A percentile compares a stretch with the other conserved stretches of the same genome.
These are phyloP conservation scores for Kryphioiulus occultus DNA, from an alignment of 2,888 invertebrate genomes.

Conservation along the genomic window DNA sequence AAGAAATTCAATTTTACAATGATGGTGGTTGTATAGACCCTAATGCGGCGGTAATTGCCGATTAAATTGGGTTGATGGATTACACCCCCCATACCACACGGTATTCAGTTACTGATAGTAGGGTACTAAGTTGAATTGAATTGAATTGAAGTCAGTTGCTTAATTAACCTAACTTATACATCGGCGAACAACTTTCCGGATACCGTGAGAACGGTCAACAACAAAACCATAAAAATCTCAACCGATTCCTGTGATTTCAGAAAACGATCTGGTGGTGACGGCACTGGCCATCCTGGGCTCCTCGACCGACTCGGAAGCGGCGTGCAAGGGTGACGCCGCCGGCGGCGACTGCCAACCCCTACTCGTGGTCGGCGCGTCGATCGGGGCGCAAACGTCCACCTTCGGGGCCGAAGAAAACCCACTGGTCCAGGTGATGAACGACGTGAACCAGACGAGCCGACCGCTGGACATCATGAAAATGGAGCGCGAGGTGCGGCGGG, in stretches of 20 bases:
- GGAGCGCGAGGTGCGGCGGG: constrained; percentile 57
- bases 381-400: not conserved
- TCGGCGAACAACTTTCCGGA: no score
- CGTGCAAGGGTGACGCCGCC: not conserved
- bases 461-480: constrained; percentile 66
- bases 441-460: constrained; percentile 74
- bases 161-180: no score
- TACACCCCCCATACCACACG: no score
- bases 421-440: constrained; percentile 78
- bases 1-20: no score
- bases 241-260: not conserved
- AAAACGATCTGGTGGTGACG: constrained; percentile 17
- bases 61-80: no score
- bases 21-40: no score
- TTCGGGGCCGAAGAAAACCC: constrained; percentile 52
- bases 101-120: no score
- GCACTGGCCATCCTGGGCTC: constrained; percentile 64
- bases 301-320: constrained; percentile 58
- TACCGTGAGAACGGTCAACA: no score
- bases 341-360: not conserved
- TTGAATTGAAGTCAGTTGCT: no score
- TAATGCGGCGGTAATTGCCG: no score
- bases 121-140: no score
- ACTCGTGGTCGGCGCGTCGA: not conserved
- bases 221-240: no score